Percentiles rank a stretch among this genome's conserved stretches.
phyloP scores from a whole-genome alignment of 1,140 invertebrate genomes.

The Diorhabda elongata region DNA sequence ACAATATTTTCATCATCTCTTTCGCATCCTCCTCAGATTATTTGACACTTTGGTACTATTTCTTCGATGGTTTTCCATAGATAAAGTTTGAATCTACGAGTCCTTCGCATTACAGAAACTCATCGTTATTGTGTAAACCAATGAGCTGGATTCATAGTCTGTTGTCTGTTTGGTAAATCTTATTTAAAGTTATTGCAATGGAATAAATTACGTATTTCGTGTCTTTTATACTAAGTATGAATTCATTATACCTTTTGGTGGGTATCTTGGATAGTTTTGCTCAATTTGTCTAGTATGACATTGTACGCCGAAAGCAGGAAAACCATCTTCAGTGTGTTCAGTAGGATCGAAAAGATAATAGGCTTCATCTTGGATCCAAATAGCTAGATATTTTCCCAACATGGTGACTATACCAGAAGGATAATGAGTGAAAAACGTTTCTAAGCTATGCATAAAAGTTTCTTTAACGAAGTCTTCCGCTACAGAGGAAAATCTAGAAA shows the following conservation, averaged over 20 bases:
- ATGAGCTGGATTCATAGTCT: too few species aligned
- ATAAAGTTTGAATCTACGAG: too few species aligned
- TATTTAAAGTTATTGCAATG: too few species aligned
- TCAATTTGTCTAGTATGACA: slow-evolving; percentile 16
- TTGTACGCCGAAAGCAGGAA: slow-evolving; percentile 26
- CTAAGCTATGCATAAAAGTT: slow-evolving; percentile 22
- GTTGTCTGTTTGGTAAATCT: too few species aligned
- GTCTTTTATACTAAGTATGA: background rate
- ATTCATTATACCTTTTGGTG: background rate
- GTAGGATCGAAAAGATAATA: slow-evolving; percentile 41
- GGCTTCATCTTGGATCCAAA: slow-evolving; percentile 30
- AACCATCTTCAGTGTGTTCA: slow-evolving; percentile 36
- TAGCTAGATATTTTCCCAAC: slow-evolving; percentile 23
- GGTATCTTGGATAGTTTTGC: background rate
- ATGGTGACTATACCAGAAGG: slow-evolving; percentile 26
- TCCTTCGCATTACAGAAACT: too few species aligned
- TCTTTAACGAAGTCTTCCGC: slow-evolving; percentile 24
- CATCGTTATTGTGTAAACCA: too few species aligned
- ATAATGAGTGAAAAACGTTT: slow-evolving; percentile 29
- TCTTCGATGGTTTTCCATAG: too few species aligned
- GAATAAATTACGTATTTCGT: background rate
- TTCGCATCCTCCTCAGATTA: too few species aligned
- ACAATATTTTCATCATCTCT: too few species aligned
- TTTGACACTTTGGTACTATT: too few species aligned
- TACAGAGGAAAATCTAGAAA: slow-evolving; percentile 3